Evolutionary conservation across 2,888 invertebrate species (phyloP).

Genomic region (Lycia hirtaria): DNA sequence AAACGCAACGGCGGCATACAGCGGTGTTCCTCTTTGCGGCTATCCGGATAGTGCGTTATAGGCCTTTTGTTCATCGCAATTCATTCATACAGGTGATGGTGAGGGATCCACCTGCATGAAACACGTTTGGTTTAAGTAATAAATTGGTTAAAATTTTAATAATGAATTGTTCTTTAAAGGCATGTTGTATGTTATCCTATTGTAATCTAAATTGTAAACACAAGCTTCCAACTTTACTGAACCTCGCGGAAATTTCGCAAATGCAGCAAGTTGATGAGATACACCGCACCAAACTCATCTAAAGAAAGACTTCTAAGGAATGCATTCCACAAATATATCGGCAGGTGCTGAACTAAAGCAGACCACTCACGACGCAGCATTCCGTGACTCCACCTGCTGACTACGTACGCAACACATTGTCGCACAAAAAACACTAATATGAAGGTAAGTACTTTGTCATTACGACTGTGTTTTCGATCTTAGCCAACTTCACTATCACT

Average conservation of each 20-base stretch:
- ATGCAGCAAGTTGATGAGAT: background rate
- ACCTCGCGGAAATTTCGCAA: background rate
- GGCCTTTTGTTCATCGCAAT: too few species aligned
- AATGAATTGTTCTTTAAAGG: too few species aligned
- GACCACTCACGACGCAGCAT: conserved; percentile 44
- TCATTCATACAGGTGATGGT: too few species aligned
- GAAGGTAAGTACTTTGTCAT: conserved; percentile 38
- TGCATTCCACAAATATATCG: conserved; percentile 34
- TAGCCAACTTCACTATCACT: too few species aligned
- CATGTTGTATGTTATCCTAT: too few species aligned
- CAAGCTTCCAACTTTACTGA: background rate
- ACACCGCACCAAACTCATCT: conserved; percentile 3
- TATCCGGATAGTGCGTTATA: too few species aligned
- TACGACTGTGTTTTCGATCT: conserved; percentile 23
- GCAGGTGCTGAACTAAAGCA: conserved; percentile 49
- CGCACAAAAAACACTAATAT: conserved; percentile 66
- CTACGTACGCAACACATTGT: conserved; percentile 47
- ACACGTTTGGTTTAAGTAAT: too few species aligned
- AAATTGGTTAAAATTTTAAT: too few species aligned
- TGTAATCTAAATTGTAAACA: too few species aligned
- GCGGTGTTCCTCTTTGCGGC: too few species aligned
- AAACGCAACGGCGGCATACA: too few species aligned
- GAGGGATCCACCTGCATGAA: too few species aligned
- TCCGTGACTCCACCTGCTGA: conserved; percentile 46
- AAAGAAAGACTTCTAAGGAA: conserved; percentile 24